These are phyloP conservation scores for Benitochromis conjunctus DNA, from an alignment of 2,113 vertebrate species.

Conservation along the genomic window DNA sequence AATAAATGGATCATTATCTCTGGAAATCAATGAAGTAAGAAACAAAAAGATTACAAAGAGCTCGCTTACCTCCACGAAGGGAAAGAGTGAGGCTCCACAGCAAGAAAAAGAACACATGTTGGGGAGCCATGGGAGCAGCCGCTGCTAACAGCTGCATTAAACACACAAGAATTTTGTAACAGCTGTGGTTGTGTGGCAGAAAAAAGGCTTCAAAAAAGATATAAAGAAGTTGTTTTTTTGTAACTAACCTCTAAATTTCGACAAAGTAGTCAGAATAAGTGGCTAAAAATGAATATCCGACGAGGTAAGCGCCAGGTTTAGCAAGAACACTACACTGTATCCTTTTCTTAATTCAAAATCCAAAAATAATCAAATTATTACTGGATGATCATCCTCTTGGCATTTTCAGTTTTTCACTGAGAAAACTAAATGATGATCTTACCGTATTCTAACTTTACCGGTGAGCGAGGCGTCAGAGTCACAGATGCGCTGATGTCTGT, in stretches of 20 bases:
- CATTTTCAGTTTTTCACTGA: background rate
- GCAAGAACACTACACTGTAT: background rate
- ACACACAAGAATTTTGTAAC: background rate
- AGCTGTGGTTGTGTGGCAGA: background rate
- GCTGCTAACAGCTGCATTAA: background rate
- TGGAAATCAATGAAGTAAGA: background rate
- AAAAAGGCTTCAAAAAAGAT: background rate
- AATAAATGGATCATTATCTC: background rate
- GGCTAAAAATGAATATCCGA: background rate
- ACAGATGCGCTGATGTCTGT: background rate
- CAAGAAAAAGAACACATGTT: background rate
- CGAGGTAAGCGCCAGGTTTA: fast-evolving
- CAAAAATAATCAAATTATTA: background rate
- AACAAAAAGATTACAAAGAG: background rate
- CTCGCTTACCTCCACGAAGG: constrained; percentile 8
- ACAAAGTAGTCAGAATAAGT: background rate
- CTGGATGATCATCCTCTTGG: background rate
- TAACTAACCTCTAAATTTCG: fast-evolving
- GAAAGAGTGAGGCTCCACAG: constrained; percentile 13
- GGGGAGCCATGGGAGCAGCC: constrained; percentile 36
- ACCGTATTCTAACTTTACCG: background rate
- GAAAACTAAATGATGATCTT: background rate
- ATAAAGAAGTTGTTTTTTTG: background rate
- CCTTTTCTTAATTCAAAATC: background rate
- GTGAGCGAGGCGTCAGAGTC: background rate